These are phyloP conservation scores for Schizaphis graminum DNA, from an alignment of 2,888 invertebrate genomes.

Conservation along the genomic window DNA sequence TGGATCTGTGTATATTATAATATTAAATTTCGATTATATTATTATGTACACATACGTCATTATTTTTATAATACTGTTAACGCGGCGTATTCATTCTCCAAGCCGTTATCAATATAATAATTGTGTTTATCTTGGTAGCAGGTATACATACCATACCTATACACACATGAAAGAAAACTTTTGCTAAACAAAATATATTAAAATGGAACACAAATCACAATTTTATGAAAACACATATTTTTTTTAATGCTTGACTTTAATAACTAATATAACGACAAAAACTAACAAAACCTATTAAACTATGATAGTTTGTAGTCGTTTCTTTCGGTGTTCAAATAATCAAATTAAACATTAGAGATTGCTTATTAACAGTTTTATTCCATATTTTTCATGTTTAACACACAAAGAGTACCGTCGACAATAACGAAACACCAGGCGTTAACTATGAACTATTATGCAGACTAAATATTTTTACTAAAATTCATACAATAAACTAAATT, in stretches of 20 bases:
- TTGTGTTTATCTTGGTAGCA: background rate
- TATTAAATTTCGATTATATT: background rate
- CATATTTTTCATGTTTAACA: background rate
- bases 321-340: background rate
- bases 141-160: background rate
- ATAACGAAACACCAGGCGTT: background rate
- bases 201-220: background rate
- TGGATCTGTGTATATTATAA: background rate
- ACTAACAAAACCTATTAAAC: background rate
- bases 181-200: background rate
- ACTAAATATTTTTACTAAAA: background rate
- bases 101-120: background rate
- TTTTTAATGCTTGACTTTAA: background rate
- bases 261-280: background rate
- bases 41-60: background rate
- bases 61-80: background rate
- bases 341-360: background rate
- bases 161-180: background rate
- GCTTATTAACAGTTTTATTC: background rate
- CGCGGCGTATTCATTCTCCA: background rate
- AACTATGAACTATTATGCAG: background rate
- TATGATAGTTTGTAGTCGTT: background rate
- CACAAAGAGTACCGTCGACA: background rate
- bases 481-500: background rate
- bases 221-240: background rate